Percentiles rank a stretch among this genome's conserved stretches.
These are phyloP conservation scores for Tringa solitaria DNA, from an alignment of 2,113 vertebrate species.

Conservation along the genomic window DNA sequence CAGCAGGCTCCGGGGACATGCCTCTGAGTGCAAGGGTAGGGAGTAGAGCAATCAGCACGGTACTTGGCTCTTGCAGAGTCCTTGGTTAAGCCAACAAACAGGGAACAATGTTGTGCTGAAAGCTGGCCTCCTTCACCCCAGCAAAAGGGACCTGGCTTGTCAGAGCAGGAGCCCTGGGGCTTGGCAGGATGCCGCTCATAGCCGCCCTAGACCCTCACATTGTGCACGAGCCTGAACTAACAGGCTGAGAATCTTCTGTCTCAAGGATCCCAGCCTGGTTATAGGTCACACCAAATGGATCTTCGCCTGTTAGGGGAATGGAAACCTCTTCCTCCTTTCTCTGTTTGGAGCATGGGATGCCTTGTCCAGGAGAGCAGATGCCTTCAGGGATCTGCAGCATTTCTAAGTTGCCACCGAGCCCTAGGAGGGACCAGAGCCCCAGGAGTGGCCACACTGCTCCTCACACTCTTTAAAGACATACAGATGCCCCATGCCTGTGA, in stretches of 20 bases:
- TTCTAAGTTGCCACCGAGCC: not conserved
- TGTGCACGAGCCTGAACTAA: not conserved
- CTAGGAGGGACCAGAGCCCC: not conserved
- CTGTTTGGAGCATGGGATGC: not conserved
- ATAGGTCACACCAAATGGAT: not conserved
- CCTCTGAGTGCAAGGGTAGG: not conserved
- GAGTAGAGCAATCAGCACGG: accelerated
- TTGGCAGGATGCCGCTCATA: accelerated
- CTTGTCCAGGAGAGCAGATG: not conserved
- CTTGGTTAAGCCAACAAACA: not conserved
- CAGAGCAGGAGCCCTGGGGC: not conserved
- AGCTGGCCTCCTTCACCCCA: not conserved
- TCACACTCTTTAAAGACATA: not conserved
- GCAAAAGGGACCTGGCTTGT: not conserved
- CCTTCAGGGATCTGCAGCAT: not conserved
- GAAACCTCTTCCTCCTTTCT: not conserved
- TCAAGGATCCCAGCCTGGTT: not conserved
- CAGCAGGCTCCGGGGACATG: not conserved
- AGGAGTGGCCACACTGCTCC: not conserved
- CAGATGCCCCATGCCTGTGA: not conserved
- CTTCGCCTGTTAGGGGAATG: not conserved
- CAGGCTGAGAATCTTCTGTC: not conserved
- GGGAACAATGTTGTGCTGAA: not conserved
- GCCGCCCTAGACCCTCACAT: accelerated
- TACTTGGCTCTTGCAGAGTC: not conserved